These are phyloP conservation scores for Melikaiella ostensackeni DNA, from an alignment of 2,888 invertebrate species.

Conservation along the genomic window DNA sequence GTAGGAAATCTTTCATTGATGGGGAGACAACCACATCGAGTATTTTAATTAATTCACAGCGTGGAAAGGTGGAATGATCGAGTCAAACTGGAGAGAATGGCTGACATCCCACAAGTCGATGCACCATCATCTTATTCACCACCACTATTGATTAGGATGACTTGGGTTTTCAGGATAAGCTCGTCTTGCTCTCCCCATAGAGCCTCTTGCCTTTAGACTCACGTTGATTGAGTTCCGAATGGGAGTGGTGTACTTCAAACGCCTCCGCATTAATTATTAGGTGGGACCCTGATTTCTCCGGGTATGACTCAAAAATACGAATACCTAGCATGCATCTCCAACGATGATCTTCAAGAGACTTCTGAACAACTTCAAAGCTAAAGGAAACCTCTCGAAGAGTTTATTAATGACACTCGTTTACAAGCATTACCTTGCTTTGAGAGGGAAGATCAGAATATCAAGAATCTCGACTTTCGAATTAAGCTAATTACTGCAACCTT, in stretches of 20 bases:
- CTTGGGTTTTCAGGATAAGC: slow-evolving; percentile 54
- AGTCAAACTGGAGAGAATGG: slow-evolving; percentile 17
- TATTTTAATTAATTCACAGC: slow-evolving; percentile 46
- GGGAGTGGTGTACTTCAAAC: slow-evolving; percentile 73
- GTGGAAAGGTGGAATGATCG: slow-evolving; percentile 40
- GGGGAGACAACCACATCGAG: slow-evolving; percentile 11
- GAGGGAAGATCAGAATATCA: slow-evolving; percentile 10
- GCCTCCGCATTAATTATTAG: slow-evolving; percentile 72
- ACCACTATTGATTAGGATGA: slow-evolving; percentile 55
- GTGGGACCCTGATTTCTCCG: slow-evolving; percentile 55
- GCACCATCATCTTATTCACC: slow-evolving; percentile 54
- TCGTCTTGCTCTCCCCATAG: slow-evolving; percentile 41
- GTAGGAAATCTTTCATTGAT: background rate
- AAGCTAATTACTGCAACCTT: background rate
- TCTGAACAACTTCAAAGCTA: slow-evolving; percentile 24
- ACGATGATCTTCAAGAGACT: slow-evolving; percentile 17
- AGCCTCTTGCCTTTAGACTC: slow-evolving; percentile 45
- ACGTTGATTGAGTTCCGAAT: slow-evolving; percentile 73
- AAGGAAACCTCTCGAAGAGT: slow-evolving; percentile 11
- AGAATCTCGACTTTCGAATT: slow-evolving; percentile 10
- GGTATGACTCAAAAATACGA: slow-evolving; percentile 51
- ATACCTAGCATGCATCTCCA: slow-evolving; percentile 12
- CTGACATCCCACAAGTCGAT: slow-evolving; percentile 42
- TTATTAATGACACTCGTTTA: slow-evolving; percentile 27
- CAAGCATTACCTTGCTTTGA: background rate